Conservation (phyloP, 2,888 invertebrate species). For the Tanytarsus gracilentus region DNA sequence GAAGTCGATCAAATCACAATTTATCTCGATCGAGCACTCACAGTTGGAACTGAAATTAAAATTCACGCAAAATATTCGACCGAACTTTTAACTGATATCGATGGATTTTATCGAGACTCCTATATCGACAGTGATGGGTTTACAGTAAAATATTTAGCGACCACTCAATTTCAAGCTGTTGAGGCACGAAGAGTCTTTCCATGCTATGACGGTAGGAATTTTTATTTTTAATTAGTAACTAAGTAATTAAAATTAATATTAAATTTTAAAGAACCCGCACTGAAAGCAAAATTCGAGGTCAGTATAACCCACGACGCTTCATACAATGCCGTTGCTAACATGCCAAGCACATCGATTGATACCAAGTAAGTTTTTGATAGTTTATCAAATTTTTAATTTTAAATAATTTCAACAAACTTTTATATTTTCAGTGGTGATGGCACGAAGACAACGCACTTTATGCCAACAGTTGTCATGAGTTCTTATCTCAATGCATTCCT, state of each 20-base stretch:
- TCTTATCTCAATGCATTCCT: constrained; percentile 65
- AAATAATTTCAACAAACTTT: neutral
- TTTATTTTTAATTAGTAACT: no score
- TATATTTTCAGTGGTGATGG: neutral
- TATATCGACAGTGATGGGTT: neutral
- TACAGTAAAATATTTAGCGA: neutral
- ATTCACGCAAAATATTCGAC: constrained; percentile 4
- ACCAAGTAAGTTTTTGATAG: neutral
- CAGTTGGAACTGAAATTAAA: neutral
- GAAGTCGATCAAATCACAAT: constrained; percentile 10
- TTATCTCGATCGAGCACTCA: neutral
- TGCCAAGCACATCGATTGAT: neutral
- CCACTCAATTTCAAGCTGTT: constrained; percentile 3
- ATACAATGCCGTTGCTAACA: constrained; percentile 6
- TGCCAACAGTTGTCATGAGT: constrained; percentile 53
- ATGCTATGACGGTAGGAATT: constrained; percentile 44
- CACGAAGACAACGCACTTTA: constrained; percentile 35
- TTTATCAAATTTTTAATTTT: neutral
- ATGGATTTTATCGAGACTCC: constrained; percentile 12
- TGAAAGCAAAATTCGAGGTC: constrained; percentile 53
- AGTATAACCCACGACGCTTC: constrained; percentile 8
- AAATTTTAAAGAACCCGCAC: constrained; percentile 55
- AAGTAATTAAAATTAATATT: no score
- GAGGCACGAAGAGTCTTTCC: constrained; percentile 1
- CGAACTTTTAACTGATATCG: neutral